Conservation (phyloP, 2,888 invertebrate genomes). For the Coleophora deauratella region DNA sequence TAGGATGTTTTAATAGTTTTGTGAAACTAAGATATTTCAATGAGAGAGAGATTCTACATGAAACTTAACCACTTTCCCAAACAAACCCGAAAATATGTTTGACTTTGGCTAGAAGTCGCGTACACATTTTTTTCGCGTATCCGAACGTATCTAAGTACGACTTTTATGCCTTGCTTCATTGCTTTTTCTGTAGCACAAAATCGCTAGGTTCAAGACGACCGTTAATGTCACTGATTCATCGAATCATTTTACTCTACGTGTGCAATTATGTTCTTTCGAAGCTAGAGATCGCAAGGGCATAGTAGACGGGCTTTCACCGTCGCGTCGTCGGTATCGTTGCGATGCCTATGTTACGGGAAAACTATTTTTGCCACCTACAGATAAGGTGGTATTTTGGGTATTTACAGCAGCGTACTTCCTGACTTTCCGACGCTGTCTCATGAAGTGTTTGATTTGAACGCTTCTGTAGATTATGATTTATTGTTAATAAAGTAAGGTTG, state of each 20-base stretch:
- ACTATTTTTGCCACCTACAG: slow-evolving; percentile 29
- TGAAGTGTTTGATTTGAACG: slow-evolving; percentile 52
- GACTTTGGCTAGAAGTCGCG: too few relatives aligned
- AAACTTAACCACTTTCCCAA: too few relatives aligned
- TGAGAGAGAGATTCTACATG: too few relatives aligned
- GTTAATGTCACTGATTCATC: slow-evolving; percentile 42
- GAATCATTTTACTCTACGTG: slow-evolving; percentile 50
- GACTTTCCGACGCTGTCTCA: slow-evolving; percentile 46
- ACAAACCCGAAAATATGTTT: too few relatives aligned
- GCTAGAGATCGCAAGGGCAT: slow-evolving; percentile 64
- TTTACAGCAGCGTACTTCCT: slow-evolving; percentile 29
- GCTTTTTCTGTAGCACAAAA: too few relatives aligned
- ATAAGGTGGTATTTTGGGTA: slow-evolving; percentile 44
- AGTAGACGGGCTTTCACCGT: slow-evolving; percentile 49
- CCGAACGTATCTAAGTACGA: too few relatives aligned
- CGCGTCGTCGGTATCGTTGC: slow-evolving; percentile 43
- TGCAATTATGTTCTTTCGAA: slow-evolving; percentile 56
- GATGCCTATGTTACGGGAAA: slow-evolving; percentile 28
- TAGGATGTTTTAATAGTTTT: too few relatives aligned
- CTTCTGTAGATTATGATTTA: slow-evolving; percentile 32
- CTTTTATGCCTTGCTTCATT: too few relatives aligned
- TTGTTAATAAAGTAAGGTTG: slow-evolving; percentile 7
- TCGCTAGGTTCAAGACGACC: slow-evolving; percentile 24
- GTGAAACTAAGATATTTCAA: too few relatives aligned
- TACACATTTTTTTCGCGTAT: too few relatives aligned